Evolutionary conservation across 2,888 invertebrate genomes (phyloP), one percentile per base, ranked within the genome.

Genomic region (Sussaba pulchella): DNA sequence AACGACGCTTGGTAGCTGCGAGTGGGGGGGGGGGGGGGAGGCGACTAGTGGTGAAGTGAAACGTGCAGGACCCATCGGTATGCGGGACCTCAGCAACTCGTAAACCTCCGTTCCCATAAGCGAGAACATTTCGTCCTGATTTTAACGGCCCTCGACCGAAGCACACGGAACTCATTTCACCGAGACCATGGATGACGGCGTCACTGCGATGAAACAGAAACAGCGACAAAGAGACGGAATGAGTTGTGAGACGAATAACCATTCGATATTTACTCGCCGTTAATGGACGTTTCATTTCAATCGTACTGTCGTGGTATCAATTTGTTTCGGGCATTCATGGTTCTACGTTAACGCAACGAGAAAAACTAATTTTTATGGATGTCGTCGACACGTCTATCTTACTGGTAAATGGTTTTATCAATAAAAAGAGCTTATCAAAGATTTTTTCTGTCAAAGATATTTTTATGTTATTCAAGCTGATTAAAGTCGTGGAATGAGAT

Each of bases 71-170:
- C 69, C 57, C 45, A 70, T 70, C 43, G 69, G 57, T 26, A 57
- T 45, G 57, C 69, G 43, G 69, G 57, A 70, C 54, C 69, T 57
- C 57, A 41, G 69, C 41, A 70, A 70, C 69, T 70, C 69, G 57
- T 70, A 57, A 57, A 57, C 41, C 69, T 26, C 39, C 47, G 61
- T 39, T 61, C 52, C 39, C 52, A 73, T 73, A 72, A 73, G 66
- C 67, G 57, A 31, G 69, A 57, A 70, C 69, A 57, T 70, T 70
- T 57, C 69, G 69, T 57, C 26, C 69, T 57, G 69, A 70, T 70
- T 70, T 70, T 57, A 70, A 70, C 69, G 69, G 43, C 43, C 43
- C 57, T 31, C 69, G 69, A 41, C 47, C 43, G 17, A 21, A 69
- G 54, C 41, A 69, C 39, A 43, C 66, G 69, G 19, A 26, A 54